Base-by-base conservation (phyloP, 2,113 vertebrate genomes). In the Semicossyphus pulcher region DNA sequence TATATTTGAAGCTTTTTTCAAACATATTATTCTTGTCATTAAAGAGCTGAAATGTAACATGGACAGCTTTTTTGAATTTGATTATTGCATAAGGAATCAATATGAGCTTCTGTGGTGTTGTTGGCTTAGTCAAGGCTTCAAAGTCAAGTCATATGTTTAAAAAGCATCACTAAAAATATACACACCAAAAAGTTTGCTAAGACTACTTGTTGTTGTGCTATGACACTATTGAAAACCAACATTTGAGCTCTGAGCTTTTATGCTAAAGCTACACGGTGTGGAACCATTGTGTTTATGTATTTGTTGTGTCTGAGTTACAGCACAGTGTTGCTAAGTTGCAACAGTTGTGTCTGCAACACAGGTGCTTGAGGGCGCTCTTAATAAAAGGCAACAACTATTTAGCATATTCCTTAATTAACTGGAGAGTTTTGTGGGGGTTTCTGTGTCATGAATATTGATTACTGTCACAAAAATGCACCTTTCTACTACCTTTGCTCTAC, bases 141-240 rank as follows among this genome's bases (percentile, higher is more conserved):
- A 39, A 52, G 70, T 63, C 29, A n/a, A 57, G 37, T 26, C 34
- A 20, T 23, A 6, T 44, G 5, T 56, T 31, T 42, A 34, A 53
- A 78, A 67, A 74, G 54, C 39, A 56, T 51, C 21, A 6, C 53
- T 57, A 60, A 42, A 71, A 59, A 25, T 12, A 45, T 2, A n/a
- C 44, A 72, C 16, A 29, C 21, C 32, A 44, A 73, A 66, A 68
- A 32, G 8, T 56, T 41, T 49, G 28, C 42, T 37, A 7, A 14
- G 52, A 47, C 47, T 59, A 49, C 2, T 5, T 42, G 31, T 16
- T 47, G 36, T 51, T 53, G 36, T 47, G 51, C 52, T 48, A 18
- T 16, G 29, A 72, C 28, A 49, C 28, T 28, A 57, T 0, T 52
- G 16, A 62, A 67, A 4, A 49, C n/a, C 32, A 69, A 47, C 53